Base-by-base conservation (phyloP, 2,113 vertebrate genomes). In the Neolamprologus modestus region DNA sequence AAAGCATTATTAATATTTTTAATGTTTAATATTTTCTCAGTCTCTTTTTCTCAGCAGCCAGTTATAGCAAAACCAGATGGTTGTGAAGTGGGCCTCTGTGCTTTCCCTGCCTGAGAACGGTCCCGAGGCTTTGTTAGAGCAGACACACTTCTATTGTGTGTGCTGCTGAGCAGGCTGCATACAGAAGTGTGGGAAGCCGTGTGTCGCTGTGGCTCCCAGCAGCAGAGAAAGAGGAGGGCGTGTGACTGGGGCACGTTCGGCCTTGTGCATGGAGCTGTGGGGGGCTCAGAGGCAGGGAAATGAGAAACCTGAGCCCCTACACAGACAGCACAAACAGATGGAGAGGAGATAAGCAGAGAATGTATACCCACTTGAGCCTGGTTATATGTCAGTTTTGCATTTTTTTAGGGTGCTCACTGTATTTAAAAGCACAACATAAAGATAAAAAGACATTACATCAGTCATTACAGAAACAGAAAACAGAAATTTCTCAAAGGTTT, bases 111-210 rank as follows among this genome's bases (percentile, higher is more conserved):
- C 90, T 95, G 94, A 92, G 94, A 95, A 94, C 86, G 2, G 73
- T 76, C 87, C 90, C 2, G 16, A 21, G 92, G 89, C 95, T 94
- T 90, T 91, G 89, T 92, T 87, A 16, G 83, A 81, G 81, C 89
- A 90, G 94, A 95, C 95, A 96, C 95, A 94, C 94, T 94, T 95
- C 95, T 54, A 90, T 96, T 96, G 94, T 96, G 87, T 24, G 45
- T 1, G 63, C 28, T 83, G 94, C 92, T 81, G 89, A 94, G 90
- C 89, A 11, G 92, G 73, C 79, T 86, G 93, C 92, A 92, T 94
- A 87, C 88, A 91, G 54, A 93, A 96, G 95, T 96, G 95, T 97
- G 96, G 96, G 96, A 97, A 96, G 94, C 93, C 90, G 86, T 96
- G 96, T 95, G 95, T 93, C 92, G 9, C 90, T 7, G 83, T 68